Evolutionary conservation across 2,113 vertebrate species (phyloP).

Genomic region (Aix galericulata): DNA sequence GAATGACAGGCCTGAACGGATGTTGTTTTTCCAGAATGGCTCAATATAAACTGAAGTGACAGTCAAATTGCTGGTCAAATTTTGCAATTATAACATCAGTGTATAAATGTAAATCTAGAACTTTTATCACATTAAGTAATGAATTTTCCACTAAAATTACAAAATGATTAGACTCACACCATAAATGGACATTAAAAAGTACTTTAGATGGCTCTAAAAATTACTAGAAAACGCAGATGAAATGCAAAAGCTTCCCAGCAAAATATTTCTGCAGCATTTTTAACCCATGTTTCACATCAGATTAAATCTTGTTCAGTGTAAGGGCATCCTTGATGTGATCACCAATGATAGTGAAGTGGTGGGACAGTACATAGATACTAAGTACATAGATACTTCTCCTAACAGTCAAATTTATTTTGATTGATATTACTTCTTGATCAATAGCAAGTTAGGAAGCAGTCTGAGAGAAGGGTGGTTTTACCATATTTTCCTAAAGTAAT

Average conservation of each 20-base stretch:
- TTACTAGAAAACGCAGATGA: background rate
- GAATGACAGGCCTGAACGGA: slow-evolving; percentile 45
- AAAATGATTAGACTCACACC: background rate
- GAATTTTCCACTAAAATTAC: background rate
- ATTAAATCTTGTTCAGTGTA: background rate
- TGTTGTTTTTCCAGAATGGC: slow-evolving; percentile 42
- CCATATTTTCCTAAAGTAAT: background rate
- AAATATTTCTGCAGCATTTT: background rate
- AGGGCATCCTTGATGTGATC: background rate
- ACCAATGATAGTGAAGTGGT: background rate
- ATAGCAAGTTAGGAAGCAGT: background rate
- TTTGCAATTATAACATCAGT: slow-evolving; percentile 21
- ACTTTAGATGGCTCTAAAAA: background rate
- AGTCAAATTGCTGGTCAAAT: slow-evolving; percentile 60
- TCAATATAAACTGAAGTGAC: slow-evolving; percentile 54
- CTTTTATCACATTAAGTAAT: background rate
- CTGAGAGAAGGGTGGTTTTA: background rate
- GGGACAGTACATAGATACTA: background rate
- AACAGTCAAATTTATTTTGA: background rate
- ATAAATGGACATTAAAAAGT: background rate
- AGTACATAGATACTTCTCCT: background rate
- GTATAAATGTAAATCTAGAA: slow-evolving; percentile 55
- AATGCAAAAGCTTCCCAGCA: background rate
- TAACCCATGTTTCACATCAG: background rate
- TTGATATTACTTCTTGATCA: background rate